phyloP scores from a whole-genome alignment of 2,888 invertebrate genomes.

The Sarcophaga subvicina region DNA sequence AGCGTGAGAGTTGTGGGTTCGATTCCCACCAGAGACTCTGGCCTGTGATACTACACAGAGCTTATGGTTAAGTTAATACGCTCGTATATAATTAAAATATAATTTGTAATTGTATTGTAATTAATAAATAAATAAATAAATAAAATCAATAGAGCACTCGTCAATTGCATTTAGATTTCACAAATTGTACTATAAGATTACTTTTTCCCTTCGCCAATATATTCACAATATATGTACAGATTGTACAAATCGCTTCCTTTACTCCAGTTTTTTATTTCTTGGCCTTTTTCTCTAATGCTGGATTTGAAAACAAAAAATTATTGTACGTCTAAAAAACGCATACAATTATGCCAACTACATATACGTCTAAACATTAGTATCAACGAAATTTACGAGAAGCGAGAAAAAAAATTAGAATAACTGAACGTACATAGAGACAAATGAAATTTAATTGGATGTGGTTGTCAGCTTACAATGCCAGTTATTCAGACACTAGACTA shows the following conservation, averaged over 20 bases:
- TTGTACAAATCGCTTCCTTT: no score
- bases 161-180: no score
- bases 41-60: no score
- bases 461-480: slow-evolving; percentile 60
- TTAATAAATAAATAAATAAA: no score
- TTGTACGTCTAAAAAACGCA: not conserved
- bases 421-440: slow-evolving; percentile 30
- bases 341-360: not conserved
- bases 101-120: no score
- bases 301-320: slow-evolving; percentile 16
- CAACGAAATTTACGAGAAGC: not conserved
- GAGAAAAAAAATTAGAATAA: slow-evolving; percentile 37
- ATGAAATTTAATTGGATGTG: slow-evolving; percentile 72
- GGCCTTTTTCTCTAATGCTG: not conserved
- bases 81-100: no score
- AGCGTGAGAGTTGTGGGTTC: no score
- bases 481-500: slow-evolving; percentile 41
- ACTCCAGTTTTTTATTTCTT: not conserved
- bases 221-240: not conserved
- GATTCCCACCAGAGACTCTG: no score
- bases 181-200: no score
- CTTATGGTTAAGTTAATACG: no score
- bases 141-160: no score
- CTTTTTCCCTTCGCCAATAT: not conserved
- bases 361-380: slow-evolving; percentile 38